These are phyloP conservation scores for Bubalus kerabau DNA, from an alignment of 2,113 vertebrate species.

Conservation along the genomic window DNA sequence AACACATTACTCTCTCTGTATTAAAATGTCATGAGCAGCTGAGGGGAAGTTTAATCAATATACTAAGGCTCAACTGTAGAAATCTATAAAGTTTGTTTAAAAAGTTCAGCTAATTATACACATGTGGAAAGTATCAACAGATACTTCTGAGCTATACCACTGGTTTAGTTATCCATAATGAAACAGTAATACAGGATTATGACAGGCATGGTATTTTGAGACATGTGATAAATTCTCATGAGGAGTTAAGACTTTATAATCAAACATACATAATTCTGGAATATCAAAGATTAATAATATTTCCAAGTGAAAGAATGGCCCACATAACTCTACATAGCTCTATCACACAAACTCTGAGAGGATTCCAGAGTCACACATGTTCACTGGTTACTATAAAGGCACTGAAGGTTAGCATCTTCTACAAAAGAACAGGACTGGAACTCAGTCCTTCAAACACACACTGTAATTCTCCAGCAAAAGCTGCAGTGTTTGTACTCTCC, in stretches of 20 bases:
- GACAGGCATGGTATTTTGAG: slow-evolving; percentile 43
- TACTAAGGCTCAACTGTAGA: slow-evolving; percentile 40
- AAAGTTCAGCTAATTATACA: slow-evolving; percentile 76
- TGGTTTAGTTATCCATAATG: slow-evolving; percentile 69
- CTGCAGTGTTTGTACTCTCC: neutral
- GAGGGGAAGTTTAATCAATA: slow-evolving; percentile 73
- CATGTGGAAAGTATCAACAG: slow-evolving; percentile 70
- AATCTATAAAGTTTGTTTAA: slow-evolving; percentile 75
- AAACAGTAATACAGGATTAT: slow-evolving; percentile 62
- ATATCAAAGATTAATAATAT: slow-evolving; percentile 70
- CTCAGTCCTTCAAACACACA: slow-evolving; percentile 33
- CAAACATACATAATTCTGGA: slow-evolving; percentile 50
- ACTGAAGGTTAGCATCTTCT: slow-evolving; percentile 17
- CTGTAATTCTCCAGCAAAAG: neutral
- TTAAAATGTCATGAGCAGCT: slow-evolving; percentile 75
- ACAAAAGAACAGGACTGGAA: neutral
- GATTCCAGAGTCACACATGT: slow-evolving; percentile 67
- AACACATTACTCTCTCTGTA: slow-evolving; percentile 53
- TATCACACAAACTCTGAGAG: slow-evolving; percentile 69
- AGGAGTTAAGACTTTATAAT: slow-evolving; percentile 71
- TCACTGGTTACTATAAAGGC: slow-evolving; percentile 64
- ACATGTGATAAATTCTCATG: slow-evolving; percentile 66
- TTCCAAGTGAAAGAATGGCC: slow-evolving; percentile 50
- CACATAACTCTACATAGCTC: slow-evolving; percentile 59
- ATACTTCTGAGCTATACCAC: slow-evolving; percentile 64